phyloP scores from a whole-genome alignment of 2,113 vertebrate species.

The Emydura subglobosa region DNA sequence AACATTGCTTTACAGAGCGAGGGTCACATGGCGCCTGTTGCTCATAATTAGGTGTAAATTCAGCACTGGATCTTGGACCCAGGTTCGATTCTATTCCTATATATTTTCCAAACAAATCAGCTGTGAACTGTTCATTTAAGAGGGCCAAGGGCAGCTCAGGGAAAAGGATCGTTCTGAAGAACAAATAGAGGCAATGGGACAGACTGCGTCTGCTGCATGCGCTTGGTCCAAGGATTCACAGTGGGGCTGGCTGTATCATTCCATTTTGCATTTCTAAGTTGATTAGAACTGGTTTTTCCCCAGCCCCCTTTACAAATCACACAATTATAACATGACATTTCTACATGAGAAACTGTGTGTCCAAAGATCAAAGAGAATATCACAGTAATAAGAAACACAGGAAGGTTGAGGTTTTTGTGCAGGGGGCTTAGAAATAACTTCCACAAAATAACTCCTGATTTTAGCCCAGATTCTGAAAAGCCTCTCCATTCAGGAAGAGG shows the following conservation, averaged over 20 bases:
- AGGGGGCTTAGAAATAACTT: neutral
- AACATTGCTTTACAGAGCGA: neutral
- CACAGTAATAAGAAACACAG: neutral
- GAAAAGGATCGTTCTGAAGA: neutral
- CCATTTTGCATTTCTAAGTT: neutral
- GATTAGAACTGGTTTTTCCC: neutral
- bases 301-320: neutral
- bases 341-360: neutral
- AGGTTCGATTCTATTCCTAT: neutral
- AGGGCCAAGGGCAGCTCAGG: neutral
- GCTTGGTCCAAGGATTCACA: neutral
- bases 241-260: neutral
- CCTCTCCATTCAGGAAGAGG: neutral
- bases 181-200: neutral
- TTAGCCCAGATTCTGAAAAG: neutral
- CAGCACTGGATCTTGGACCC: rapidly evolving
- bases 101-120: rapidly evolving
- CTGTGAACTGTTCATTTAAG: no score
- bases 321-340: neutral
- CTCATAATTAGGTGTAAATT: neutral
- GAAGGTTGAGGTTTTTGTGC: neutral
- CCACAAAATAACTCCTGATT: neutral
- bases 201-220: neutral
- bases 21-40: neutral
- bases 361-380: neutral